These are phyloP conservation scores for Neofelis nebulosa DNA, from an alignment of 2,113 vertebrate species.

Conservation along the genomic window DNA sequence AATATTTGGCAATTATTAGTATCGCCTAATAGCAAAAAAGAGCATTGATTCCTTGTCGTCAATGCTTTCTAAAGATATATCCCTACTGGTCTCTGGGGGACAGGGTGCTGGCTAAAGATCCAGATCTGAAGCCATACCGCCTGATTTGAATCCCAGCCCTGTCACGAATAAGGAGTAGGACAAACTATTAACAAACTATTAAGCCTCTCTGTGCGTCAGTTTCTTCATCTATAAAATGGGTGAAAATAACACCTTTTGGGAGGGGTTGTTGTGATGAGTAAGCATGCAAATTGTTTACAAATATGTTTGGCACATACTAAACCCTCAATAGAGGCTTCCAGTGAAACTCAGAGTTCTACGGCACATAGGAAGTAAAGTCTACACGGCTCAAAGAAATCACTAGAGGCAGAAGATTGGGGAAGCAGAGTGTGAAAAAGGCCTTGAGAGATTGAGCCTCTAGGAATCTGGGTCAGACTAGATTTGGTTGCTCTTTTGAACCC, in stretches of 20 bases:
- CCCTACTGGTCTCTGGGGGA: background rate
- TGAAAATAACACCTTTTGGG: background rate
- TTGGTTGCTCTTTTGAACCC: background rate
- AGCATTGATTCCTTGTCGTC: background rate
- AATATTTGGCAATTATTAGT: background rate
- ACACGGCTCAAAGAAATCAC: background rate
- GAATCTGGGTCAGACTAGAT: background rate
- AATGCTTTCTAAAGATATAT: background rate
- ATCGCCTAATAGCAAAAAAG: background rate
- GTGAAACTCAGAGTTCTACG: background rate
- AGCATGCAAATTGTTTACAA: background rate
- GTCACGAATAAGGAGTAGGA: background rate
- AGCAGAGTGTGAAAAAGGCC: background rate
- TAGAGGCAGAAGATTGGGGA: background rate
- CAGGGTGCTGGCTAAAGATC: background rate
- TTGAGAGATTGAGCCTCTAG: background rate
- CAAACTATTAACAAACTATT: background rate
- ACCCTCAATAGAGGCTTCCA: background rate
- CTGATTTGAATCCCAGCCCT: background rate
- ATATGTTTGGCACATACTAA: background rate
- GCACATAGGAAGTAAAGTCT: background rate
- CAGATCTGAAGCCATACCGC: rapidly evolving
- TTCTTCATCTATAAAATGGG: background rate
- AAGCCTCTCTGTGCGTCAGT: background rate
- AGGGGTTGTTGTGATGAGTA: background rate